A percentile compares a stretch with the other conserved stretches of the same genome.
Conservation (phyloP, 2,888 invertebrate species). For the Yponomeuta plumbellus region DNA sequence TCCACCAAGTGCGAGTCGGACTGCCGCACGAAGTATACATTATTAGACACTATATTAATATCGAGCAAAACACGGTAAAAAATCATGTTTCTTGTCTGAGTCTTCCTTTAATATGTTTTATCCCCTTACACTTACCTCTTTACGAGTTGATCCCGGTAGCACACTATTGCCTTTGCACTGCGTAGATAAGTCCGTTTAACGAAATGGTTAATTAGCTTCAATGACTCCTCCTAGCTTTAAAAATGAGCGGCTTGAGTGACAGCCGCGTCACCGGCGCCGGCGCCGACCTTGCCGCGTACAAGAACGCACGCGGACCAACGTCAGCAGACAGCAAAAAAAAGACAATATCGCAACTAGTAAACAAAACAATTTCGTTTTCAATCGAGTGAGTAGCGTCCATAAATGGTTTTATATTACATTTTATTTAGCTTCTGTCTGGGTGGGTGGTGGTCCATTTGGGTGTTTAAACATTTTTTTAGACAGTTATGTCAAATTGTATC, state of each 20-base stretch:
- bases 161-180: not conserved
- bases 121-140: not conserved
- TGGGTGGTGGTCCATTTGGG: too few species aligned
- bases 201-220: constrained; percentile 10
- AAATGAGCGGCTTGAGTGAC: constrained; percentile 34
- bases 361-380: not conserved
- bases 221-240: constrained; percentile 9
- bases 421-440: too few species aligned
- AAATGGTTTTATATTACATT: too few species aligned
- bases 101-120: too few species aligned
- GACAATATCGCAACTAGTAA: not conserved
- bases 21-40: too few species aligned
- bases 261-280: constrained; percentile 28
- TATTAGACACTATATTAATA: too few species aligned
- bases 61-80: too few species aligned
- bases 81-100: too few species aligned
- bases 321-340: not conserved
- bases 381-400: not conserved
- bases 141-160: not conserved
- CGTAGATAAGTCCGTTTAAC: not conserved
- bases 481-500: too few species aligned
- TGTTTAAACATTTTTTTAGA: too few species aligned
- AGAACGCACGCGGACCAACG: not conserved
- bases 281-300: constrained; percentile 39
- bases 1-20: too few species aligned